Percentiles rank a stretch among this genome's conserved stretches.
Evolutionary conservation across 2,888 invertebrate genomes (phyloP).

Genomic region (Cancer borealis): DNA sequence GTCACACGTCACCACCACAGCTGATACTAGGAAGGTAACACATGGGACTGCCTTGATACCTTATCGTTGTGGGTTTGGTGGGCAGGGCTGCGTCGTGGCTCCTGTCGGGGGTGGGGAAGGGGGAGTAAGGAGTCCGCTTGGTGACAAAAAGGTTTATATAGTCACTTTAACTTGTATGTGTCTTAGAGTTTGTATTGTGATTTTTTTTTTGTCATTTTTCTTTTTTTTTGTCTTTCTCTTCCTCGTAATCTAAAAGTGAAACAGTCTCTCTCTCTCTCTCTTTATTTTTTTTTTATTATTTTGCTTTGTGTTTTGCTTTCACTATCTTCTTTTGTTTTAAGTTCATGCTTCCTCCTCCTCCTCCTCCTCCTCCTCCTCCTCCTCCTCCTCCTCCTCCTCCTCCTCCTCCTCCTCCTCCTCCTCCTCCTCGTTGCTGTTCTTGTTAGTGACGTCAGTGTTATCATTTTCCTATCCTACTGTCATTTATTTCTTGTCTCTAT

Average conservation of each 20-base stretch:
- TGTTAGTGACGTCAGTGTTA: not conserved
- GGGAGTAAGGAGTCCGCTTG: too few species aligned
- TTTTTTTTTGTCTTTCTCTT: slow-evolving; percentile 13
- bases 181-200: too few species aligned
- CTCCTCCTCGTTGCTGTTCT: not conserved
- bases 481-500: slow-evolving; percentile 9
- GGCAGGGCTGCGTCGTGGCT: not conserved
- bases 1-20: not conserved
- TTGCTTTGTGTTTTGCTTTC: not conserved
- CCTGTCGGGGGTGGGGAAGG: not conserved
- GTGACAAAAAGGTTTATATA: too few species aligned
- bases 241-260: too few species aligned
- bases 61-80: slow-evolving; percentile 25
- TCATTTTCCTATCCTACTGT: not conserved
- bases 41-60: not conserved
- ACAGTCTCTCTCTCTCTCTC: not conserved
- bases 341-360: not conserved
- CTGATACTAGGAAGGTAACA: not conserved
- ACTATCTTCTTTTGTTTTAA: not conserved
- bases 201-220: not conserved
- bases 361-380: not conserved
- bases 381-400: not conserved
- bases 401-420: not conserved
- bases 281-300: not conserved
- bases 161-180: too few species aligned